Evolutionary conservation across 2,888 invertebrate species (phyloP).

Genomic region (Drosophila subquinaria): DNA sequence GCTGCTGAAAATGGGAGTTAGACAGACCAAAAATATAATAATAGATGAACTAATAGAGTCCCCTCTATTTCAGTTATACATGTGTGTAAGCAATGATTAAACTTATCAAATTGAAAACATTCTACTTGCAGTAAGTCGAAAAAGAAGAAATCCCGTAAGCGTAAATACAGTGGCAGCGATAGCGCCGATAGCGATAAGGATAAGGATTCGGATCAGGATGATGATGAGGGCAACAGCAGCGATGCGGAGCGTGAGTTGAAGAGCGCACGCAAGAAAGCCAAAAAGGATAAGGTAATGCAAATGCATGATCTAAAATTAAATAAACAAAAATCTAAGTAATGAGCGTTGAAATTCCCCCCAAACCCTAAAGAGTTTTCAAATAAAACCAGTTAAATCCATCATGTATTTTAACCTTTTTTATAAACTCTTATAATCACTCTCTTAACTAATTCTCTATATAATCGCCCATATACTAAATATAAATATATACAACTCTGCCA

Average conservation of each 20-base stretch:
- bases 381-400: constrained; percentile 4
- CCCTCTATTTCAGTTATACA: background rate
- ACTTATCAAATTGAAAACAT: constrained; percentile 18
- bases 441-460: constrained; percentile 34
- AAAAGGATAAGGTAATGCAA: constrained; percentile 84
- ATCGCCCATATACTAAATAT: constrained; percentile 20
- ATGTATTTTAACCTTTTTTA: constrained; percentile 36
- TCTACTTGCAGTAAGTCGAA: constrained; percentile 85
- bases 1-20: constrained; percentile 35
- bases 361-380: background rate
- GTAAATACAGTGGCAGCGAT: constrained; percentile 86
- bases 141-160: constrained; percentile 88
- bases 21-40: constrained; percentile 6
- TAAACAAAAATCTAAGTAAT: background rate
- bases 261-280: constrained; percentile 83
- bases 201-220: constrained; percentile 83
- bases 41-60: constrained; percentile 15
- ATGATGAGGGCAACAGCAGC: constrained; percentile 73
- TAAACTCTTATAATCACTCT: constrained; percentile 44
- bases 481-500: constrained; percentile 2
- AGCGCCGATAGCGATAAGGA: constrained; percentile 85
- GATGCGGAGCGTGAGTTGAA: constrained; percentile 85
- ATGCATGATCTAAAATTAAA: background rate
- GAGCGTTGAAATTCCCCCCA: constrained; percentile 11
- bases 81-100: background rate